Evolutionary conservation across 2,888 invertebrate species (phyloP).

Genomic region (Ormyrus nitidulus): DNA sequence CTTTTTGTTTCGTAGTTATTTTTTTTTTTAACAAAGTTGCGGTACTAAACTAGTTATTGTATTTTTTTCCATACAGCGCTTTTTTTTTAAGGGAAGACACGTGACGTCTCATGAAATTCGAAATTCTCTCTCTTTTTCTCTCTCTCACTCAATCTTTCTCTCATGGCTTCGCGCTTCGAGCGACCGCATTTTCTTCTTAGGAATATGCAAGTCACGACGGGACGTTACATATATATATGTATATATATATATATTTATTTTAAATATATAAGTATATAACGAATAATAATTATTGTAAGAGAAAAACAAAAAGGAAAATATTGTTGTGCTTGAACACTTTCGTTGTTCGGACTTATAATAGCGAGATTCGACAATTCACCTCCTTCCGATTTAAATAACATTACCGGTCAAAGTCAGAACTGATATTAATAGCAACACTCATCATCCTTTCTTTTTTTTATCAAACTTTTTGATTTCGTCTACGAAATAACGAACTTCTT

Average conservation of each 20-base stretch:
- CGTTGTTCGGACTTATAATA: conserved; percentile 59
- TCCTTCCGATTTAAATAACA: not conserved
- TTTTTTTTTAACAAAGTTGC: conserved; percentile 52
- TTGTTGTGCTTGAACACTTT: conserved; percentile 56
- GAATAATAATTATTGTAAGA: conserved; percentile 34
- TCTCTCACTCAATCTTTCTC: conserved; percentile 13
- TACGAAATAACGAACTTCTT: conserved; percentile 50
- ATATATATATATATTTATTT: not conserved
- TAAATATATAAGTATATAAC: conserved; percentile 19
- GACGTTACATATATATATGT: conserved; percentile 47
- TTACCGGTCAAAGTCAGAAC: conserved; percentile 13
- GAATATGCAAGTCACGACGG: conserved; percentile 56
- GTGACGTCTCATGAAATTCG: conserved; percentile 56
- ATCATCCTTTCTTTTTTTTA: conserved; percentile 7
- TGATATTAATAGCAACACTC: conserved; percentile 33
- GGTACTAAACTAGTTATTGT: conserved; percentile 59
- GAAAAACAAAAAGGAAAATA: conserved; percentile 23
- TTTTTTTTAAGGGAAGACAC: conserved; percentile 58
- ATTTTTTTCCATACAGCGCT: conserved; percentile 56
- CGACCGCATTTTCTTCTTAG: conserved; percentile 44
- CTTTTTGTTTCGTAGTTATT: conserved; percentile 30
- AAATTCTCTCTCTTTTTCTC: conserved; percentile 45
- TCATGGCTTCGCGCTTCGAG: conserved; percentile 23
- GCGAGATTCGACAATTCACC: conserved; percentile 30
- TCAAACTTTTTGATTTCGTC: conserved; percentile 51